These are phyloP conservation scores for Exocentrus adspersus DNA, from an alignment of 2,888 invertebrate species.

Conservation along the genomic window DNA sequence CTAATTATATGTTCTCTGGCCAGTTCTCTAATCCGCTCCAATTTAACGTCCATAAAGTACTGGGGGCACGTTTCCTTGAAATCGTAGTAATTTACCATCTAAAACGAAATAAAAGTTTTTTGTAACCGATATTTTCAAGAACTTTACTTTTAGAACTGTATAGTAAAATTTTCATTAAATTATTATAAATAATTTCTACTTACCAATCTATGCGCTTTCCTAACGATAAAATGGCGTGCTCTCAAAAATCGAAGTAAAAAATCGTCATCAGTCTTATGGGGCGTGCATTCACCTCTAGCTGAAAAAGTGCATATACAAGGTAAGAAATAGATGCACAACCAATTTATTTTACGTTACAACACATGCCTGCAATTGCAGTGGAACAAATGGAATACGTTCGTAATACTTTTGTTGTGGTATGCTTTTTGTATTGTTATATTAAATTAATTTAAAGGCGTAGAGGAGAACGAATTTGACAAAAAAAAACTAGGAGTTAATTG, in stretches of 20 bases:
- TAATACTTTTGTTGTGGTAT: too few species aligned
- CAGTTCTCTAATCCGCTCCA: slow-evolving; percentile 70
- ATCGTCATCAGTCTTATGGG: slow-evolving; percentile 77
- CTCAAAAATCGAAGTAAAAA: slow-evolving; percentile 77
- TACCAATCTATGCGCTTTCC: slow-evolving; percentile 78
- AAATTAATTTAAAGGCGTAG: too few species aligned
- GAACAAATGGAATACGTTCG: too few species aligned
- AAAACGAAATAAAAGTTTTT: slow-evolving; percentile 52
- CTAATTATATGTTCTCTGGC: slow-evolving; percentile 72
- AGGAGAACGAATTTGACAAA: too few species aligned
- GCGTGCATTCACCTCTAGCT: slow-evolving; percentile 78
- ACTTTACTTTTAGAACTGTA: too few species aligned
- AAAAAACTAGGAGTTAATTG: too few species aligned
- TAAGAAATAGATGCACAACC: too few species aligned
- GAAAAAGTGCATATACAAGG: slow-evolving; percentile 36
- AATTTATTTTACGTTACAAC: too few species aligned
- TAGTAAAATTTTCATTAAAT: too few species aligned
- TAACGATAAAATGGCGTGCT: slow-evolving; percentile 76
- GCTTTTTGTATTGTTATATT: too few species aligned
- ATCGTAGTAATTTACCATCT: slow-evolving; percentile 77
- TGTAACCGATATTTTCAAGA: too few species aligned
- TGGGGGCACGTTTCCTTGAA: slow-evolving; percentile 76
- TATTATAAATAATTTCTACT: slow-evolving; percentile 50
- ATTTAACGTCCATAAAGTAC: slow-evolving; percentile 72
- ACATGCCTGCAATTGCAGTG: too few species aligned